Evolutionary conservation across 2,888 invertebrate genomes (phyloP).

Genomic region (Bellardia pandia): DNA sequence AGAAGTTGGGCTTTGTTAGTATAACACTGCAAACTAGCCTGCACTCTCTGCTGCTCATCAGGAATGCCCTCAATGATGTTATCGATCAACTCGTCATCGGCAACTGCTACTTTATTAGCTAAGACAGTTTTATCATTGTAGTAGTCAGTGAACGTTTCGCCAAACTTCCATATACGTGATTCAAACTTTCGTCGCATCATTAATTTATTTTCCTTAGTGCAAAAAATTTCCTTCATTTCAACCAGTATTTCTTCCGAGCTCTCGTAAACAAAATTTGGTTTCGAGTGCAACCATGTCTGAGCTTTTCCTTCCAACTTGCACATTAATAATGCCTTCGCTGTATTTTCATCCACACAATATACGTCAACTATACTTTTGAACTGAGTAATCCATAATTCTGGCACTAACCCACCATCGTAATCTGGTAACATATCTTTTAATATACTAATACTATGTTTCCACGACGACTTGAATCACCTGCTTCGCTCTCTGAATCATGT

Average conservation of each 20-base stretch:
- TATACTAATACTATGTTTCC: too few relatives aligned
- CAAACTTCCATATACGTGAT: too few relatives aligned
- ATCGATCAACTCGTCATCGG: too few relatives aligned
- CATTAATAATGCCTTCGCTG: neutral
- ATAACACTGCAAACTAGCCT: too few relatives aligned
- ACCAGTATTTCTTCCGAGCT: conserved; percentile 3
- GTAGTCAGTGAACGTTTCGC: too few relatives aligned
- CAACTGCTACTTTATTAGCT: too few relatives aligned
- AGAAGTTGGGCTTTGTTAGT: too few relatives aligned
- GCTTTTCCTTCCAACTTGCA: conserved; percentile 62
- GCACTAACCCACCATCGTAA: conserved; percentile 9
- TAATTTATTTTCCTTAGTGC: conserved; percentile 38
- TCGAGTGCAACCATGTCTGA: conserved; percentile 55
- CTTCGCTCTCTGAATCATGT: too few relatives aligned
- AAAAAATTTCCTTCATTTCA: conserved; percentile 33
- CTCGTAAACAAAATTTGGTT: conserved; percentile 30
- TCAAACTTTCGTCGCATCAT: conserved; percentile 58
- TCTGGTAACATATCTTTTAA: neutral
- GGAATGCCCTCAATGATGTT: too few relatives aligned
- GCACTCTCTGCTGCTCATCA: too few relatives aligned
- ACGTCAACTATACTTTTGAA: conserved; percentile 6
- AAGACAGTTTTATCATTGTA: too few relatives aligned
- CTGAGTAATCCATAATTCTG: conserved; percentile 20
- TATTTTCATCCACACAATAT: neutral
- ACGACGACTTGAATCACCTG: too few relatives aligned